Percentiles rank a stretch among this genome's conserved stretches.
Conservation (phyloP, 92 coral and sea anemone genomes). For the Montipora capitata region DNA sequence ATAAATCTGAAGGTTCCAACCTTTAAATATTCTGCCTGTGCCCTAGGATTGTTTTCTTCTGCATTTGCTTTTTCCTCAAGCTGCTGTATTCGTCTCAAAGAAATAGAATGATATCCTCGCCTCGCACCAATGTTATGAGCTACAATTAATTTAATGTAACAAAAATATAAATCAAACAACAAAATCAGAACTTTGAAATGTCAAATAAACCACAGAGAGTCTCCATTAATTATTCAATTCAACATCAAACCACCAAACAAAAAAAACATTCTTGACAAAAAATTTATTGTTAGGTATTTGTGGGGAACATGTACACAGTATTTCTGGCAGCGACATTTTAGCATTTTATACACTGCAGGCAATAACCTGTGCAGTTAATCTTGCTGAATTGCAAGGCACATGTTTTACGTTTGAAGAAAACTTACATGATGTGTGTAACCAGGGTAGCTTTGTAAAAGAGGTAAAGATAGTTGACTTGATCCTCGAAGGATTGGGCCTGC, state of each 20-base stretch:
- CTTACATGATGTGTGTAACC: constrained; percentile 67
- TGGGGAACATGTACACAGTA: too few relatives aligned
- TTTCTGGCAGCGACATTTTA: too few relatives aligned
- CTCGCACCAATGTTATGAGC: constrained; percentile 29
- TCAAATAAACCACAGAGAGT: too few relatives aligned
- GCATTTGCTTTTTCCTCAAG: constrained; percentile 94
- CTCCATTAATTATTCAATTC: too few relatives aligned
- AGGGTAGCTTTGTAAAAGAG: constrained; percentile 63
- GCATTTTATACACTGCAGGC: too few relatives aligned
- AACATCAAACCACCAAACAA: too few relatives aligned
- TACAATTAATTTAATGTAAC: not conserved
- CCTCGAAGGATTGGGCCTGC: constrained; percentile 29
- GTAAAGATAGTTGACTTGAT: constrained; percentile 57
- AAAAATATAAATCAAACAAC: not conserved
- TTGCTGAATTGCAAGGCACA: too few relatives aligned
- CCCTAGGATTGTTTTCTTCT: constrained; percentile 85
- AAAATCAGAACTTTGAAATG: too few relatives aligned
- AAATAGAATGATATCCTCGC: constrained; percentile 79
- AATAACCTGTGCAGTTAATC: too few relatives aligned
- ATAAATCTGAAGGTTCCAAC: constrained; percentile 37
- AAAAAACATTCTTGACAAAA: too few relatives aligned
- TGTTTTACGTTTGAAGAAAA: not conserved
- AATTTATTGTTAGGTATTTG: too few relatives aligned
- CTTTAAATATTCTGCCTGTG: constrained; percentile 95
- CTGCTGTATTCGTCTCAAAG: constrained; percentile 81